phyloP scores from a whole-genome alignment of 2,888 invertebrate genomes.

The Pemphredon lugubris region DNA sequence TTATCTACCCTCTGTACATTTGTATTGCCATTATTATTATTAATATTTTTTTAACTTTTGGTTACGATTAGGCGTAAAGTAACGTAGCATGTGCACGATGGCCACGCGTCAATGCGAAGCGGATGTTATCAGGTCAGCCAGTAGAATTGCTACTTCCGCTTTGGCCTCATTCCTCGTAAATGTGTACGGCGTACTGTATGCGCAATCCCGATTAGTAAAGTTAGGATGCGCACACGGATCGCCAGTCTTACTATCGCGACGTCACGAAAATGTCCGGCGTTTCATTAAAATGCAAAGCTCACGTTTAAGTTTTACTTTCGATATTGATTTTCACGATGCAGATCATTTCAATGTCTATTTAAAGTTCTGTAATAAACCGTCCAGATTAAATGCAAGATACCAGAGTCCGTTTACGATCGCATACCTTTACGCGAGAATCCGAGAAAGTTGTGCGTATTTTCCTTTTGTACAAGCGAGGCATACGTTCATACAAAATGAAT shows the following conservation, averaged over 20 bases:
- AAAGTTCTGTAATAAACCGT: too few species aligned
- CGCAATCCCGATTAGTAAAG: conserved; percentile 15
- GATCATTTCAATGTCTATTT: too few species aligned
- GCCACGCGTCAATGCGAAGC: conserved; percentile 41
- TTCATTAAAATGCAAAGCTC: not conserved
- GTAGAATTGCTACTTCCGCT: conserved; percentile 74
- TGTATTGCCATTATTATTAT: too few species aligned
- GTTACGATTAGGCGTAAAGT: too few species aligned
- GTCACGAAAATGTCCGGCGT: not conserved
- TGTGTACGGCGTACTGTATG: conserved; percentile 29
- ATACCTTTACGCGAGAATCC: too few species aligned
- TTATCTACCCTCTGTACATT: too few species aligned
- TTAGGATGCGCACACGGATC: conserved; percentile 7
- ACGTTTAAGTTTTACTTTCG: not conserved
- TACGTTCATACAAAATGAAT: too few species aligned
- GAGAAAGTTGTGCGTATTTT: too few species aligned
- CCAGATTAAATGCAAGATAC: too few species aligned
- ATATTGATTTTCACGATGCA: too few species aligned
- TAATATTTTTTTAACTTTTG: not conserved
- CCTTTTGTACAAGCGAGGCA: too few species aligned
- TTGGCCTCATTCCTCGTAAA: conserved; percentile 67
- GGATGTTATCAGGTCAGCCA: conserved; percentile 71
- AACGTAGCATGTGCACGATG: conserved; percentile 45
- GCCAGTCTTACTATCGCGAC: not conserved
- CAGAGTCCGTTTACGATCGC: too few species aligned